These are phyloP conservation scores for Peromyscus nudipes DNA, from an alignment of 2,797 vertebrate species.

Conservation along the genomic window DNA sequence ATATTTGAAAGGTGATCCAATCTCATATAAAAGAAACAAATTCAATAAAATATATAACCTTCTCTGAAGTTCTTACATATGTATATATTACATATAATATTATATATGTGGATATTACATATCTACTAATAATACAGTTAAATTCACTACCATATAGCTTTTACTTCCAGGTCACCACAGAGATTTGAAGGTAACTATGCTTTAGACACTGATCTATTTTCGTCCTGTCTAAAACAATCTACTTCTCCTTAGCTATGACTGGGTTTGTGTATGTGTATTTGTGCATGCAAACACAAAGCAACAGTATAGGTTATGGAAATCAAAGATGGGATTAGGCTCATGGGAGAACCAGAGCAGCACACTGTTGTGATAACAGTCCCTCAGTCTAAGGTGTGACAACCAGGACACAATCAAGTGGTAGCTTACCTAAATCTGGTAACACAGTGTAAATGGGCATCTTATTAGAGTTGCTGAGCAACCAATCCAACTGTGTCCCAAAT, in stretches of 20 bases:
- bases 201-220: conserved; percentile 3
- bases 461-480: not conserved
- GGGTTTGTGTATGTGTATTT: not conserved
- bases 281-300: not conserved
- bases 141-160: not conserved
- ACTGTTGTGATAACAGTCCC: not conserved
- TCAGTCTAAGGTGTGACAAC: not conserved
- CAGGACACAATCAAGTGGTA: not conserved
- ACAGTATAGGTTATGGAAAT: not conserved
- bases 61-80: not conserved
- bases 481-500: not conserved
- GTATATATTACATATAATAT: not conserved
- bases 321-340: not conserved
- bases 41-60: not conserved
- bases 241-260: not conserved
- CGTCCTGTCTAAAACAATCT: conserved; percentile 18
- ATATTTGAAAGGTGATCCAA: not conserved
- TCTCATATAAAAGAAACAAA: conserved; percentile 22
- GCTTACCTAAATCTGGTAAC: not conserved
- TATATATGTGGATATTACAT: not conserved
- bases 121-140: conserved; percentile 9
- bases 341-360: not conserved
- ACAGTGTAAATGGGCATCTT: not conserved
- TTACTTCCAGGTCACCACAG: not conserved
- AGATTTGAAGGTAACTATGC: not conserved